Base-by-base conservation (phyloP, 2,113 vertebrate species). In the Rhinichthys klamathensis region DNA sequence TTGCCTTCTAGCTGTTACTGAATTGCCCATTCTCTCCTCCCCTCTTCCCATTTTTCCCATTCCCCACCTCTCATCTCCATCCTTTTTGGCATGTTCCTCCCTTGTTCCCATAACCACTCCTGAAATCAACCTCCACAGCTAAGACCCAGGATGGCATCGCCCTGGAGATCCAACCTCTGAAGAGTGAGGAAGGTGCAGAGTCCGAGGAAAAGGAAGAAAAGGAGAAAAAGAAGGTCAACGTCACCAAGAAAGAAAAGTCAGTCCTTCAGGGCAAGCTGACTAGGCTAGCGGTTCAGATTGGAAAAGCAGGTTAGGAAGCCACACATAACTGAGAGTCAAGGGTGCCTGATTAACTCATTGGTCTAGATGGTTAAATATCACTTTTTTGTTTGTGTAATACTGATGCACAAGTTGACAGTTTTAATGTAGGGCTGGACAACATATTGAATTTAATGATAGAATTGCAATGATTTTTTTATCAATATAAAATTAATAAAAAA, bases 191-290 rank as follows among this genome's bases (percentile, higher is more conserved):
- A 86, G 97, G 95, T 3, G 89, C 89, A 0, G 98, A 99, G 87
- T 95, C 86, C 0, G 98, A 99, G 87, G 97, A 98, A 77, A 97
- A 97, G 90, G 97, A 98, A 95, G 96, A 93, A 92, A 97, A 97
- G 88, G 96, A 96, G 90, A 96, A 93, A 88, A 98, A 97, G 94
- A 95, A 95, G 58, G 92, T 95, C 86, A 97, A 96, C 54, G 92
- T 96, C 38, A 96, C 96, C 72, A 99, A 98, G 91, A 99, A 99
- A 91, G 98, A 99, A 92, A 99, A 99, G 91, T 99, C 98, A 0
- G 98, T 99, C 89, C 95, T 99, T 35, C 98, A 99, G 90, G 97
- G 98, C 84, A 99, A 99, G 91, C 96, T 99, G 80, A 99, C 98
- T 0, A 94, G 95, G 49, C 89, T 99, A 92, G 97, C 98, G 0